Conservation (phyloP, 2,113 vertebrate genomes). For the Oreochromis aureus region DNA sequence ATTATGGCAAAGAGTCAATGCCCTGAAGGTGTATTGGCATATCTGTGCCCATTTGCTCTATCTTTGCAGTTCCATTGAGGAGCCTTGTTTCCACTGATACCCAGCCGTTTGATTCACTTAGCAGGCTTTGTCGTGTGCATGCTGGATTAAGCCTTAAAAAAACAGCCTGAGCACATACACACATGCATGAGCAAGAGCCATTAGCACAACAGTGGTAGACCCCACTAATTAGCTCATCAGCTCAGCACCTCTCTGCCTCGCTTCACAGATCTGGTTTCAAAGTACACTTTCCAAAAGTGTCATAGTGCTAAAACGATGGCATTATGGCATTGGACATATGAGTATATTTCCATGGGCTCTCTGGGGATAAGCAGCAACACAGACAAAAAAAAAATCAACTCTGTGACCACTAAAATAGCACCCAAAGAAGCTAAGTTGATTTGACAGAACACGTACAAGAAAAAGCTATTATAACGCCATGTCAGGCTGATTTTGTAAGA, state of each 20-base stretch:
- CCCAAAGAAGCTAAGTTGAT: conserved; percentile 58
- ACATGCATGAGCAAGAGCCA: conserved; percentile 3
- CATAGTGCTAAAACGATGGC: background rate
- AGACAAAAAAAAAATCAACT: conserved; percentile 17
- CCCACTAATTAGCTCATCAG: conserved; percentile 47
- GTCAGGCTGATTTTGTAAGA: conserved; percentile 46
- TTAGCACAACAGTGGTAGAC: conserved; percentile 10
- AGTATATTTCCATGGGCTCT: conserved; percentile 13
- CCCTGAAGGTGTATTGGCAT: conserved; percentile 20
- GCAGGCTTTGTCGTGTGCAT: conserved; percentile 56
- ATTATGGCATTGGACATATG: background rate
- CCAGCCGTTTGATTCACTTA: conserved; percentile 57
- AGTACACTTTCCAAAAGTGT: background rate
- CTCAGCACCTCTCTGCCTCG: conserved; percentile 18
- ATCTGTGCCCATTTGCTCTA: conserved; percentile 14
- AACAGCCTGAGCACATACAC: conserved; percentile 1
- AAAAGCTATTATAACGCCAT: conserved; percentile 64
- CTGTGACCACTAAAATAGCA: conserved; percentile 55
- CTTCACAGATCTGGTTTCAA: conserved; percentile 12
- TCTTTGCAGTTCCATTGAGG: conserved; percentile 29
- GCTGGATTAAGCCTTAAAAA: conserved; percentile 53
- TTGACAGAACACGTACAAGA: conserved; percentile 66
- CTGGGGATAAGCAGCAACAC: conserved; percentile 6
- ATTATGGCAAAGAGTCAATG: conserved; percentile 11
- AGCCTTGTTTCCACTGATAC: conserved; percentile 48